Percentiles rank a stretch among this genome's conserved stretches.
Evolutionary conservation across 2,888 invertebrate genomes (phyloP).

Genomic region (Frankliniella intonsa): DNA sequence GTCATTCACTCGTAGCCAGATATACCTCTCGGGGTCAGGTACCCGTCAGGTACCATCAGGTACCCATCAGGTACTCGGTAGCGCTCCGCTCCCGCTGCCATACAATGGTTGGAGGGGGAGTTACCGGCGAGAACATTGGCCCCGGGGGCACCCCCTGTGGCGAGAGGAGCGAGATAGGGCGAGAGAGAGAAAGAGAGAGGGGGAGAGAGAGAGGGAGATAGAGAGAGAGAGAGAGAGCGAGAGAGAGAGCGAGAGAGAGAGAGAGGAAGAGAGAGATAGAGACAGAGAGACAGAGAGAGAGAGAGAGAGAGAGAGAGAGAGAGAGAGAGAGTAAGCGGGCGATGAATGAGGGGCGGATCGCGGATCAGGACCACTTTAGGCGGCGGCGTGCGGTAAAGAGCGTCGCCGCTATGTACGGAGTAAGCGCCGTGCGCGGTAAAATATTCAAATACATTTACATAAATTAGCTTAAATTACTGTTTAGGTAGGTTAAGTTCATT

Average conservation of each 20-base stretch:
- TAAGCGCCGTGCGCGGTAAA: conserved; percentile 6
- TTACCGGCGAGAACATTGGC: too few species aligned
- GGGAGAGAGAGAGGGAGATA: neutral
- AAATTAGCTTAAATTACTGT: conserved; percentile 27
- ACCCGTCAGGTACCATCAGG: too few species aligned
- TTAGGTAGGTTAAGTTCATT: conserved; percentile 27
- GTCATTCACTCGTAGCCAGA: too few species aligned
- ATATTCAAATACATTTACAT: conserved; percentile 25
- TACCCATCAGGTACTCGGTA: too few species aligned
- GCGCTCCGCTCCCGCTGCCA: too few species aligned
- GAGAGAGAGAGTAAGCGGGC: neutral
- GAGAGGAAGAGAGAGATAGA: too few species aligned
- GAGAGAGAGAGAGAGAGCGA: neutral
- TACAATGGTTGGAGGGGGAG: too few species aligned
- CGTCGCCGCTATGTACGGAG: neutral
- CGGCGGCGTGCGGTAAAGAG: neutral
- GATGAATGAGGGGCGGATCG: conserved; percentile 3
- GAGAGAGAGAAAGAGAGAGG: neutral
- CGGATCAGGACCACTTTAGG: conserved; percentile 16
- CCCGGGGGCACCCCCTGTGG: too few species aligned
- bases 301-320: neutral
- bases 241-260: neutral
- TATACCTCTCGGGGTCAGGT: too few species aligned
- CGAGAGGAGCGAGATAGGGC: too few species aligned
- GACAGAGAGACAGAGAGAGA: neutral